phyloP scores from a whole-genome alignment of 2,888 invertebrate species.

The Agonopterix arenella region DNA sequence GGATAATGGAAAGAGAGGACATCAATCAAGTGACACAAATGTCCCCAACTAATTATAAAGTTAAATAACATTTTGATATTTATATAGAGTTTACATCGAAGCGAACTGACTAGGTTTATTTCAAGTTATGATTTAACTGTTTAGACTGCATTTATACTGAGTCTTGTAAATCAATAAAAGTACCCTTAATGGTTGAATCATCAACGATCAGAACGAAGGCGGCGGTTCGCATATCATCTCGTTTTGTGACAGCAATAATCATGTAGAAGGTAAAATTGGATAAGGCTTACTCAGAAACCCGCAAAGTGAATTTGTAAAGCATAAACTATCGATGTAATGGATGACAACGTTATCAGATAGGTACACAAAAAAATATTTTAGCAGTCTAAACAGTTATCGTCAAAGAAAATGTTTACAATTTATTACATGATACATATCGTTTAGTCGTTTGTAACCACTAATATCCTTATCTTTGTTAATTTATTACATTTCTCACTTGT shows the following conservation, averaged over 20 bases:
- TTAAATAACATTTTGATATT: slow-evolving; percentile 11
- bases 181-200: no score
- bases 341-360: no score
- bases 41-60: slow-evolving; percentile 1
- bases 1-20: neutral
- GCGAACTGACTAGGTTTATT: slow-evolving; percentile 34
- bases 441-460: neutral
- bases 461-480: neutral
- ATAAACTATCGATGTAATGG: no score
- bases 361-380: neutral
- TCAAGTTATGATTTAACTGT: slow-evolving; percentile 20
- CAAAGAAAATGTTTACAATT: slow-evolving; percentile 1
- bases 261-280: no score
- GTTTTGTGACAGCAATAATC: no score
- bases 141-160: slow-evolving; percentile 14
- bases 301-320: no score
- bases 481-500: no score
- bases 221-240: no score
- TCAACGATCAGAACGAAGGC: no score
- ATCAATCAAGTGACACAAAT: neutral
- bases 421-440: neutral
- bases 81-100: slow-evolving; percentile 20
- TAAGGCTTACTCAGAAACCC: no score
- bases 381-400: slow-evolving; percentile 4
- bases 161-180: no score